These are phyloP conservation scores for Drosophila stalkeri DNA, from an alignment of 2,888 invertebrate species.

Conservation along the genomic window DNA sequence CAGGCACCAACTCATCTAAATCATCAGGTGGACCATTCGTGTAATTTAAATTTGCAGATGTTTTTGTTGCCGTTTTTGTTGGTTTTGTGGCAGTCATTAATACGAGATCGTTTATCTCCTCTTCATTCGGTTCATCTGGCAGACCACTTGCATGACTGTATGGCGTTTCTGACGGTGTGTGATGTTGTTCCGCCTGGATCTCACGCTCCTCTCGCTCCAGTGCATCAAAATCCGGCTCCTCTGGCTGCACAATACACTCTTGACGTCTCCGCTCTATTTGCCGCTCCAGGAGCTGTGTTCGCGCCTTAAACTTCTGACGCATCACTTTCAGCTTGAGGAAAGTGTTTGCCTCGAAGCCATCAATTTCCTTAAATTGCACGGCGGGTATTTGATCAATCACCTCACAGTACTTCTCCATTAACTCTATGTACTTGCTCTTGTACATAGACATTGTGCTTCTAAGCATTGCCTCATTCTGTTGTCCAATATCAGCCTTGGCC, in stretches of 20 bases:
- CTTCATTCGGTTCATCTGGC: slow-evolving; percentile 30
- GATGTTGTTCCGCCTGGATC: slow-evolving; percentile 62
- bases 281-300: slow-evolving; percentile 85
- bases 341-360: slow-evolving; percentile 87
- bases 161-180: slow-evolving; percentile 6
- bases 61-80: slow-evolving; percentile 5
- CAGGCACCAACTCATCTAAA: slow-evolving; percentile 43
- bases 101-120: slow-evolving; percentile 46
- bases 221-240: slow-evolving; percentile 61
- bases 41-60: slow-evolving; percentile 22
- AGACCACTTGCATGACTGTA: slow-evolving; percentile 19
- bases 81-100: slow-evolving; percentile 20
- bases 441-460: slow-evolving; percentile 75
- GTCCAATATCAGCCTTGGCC: slow-evolving; percentile 56
- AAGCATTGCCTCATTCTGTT: slow-evolving; percentile 66
- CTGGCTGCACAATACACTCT: slow-evolving; percentile 40
- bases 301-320: slow-evolving; percentile 87
- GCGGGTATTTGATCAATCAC: slow-evolving; percentile 89
- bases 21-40: slow-evolving; percentile 58
- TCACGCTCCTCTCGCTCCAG: slow-evolving; percentile 76
- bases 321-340: slow-evolving; percentile 87
- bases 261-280: slow-evolving; percentile 74
- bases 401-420: slow-evolving; percentile 88
- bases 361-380: slow-evolving; percentile 87
- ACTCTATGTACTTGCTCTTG: slow-evolving; percentile 87